phyloP scores from a whole-genome alignment of 2,113 vertebrate genomes.

The Eupsittula cactorum region DNA sequence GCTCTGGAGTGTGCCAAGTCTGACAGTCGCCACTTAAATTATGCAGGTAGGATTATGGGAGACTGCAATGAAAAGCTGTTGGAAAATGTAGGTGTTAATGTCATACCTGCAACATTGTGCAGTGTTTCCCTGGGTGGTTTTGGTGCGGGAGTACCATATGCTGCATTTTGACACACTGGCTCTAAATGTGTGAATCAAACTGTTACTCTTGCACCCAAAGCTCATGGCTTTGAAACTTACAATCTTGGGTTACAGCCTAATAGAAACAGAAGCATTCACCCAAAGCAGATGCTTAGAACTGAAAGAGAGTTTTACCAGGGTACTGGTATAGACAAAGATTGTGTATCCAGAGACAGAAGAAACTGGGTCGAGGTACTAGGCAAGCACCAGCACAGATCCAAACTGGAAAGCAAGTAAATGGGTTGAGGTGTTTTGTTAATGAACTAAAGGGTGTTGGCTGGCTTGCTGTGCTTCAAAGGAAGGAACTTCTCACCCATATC shows the following conservation, averaged over 20 bases:
- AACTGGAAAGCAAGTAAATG: not conserved
- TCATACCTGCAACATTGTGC: not conserved
- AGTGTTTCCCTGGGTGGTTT: not conserved
- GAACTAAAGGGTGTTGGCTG: not conserved
- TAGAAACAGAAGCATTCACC: not conserved
- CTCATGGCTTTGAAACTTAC: not conserved
- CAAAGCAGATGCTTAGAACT: not conserved
- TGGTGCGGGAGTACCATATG: not conserved
- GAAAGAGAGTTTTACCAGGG: not conserved
- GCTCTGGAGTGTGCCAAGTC: not conserved
- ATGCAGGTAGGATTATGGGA: not conserved
- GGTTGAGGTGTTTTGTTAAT: not conserved
- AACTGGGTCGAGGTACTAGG: fast-evolving
- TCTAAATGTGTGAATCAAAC: not conserved
- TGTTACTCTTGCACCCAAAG: fast-evolving
- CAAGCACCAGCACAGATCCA: not conserved
- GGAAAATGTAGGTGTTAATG: not conserved
- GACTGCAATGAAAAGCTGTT: not conserved
- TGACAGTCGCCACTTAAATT: not conserved
- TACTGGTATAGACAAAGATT: not conserved
- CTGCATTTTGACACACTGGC: not conserved
- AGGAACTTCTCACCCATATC: not conserved
- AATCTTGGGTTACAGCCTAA: not conserved
- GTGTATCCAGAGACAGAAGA: not conserved
- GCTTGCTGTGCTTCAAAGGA: not conserved